Evolutionary conservation across 1,140 invertebrate genomes (phyloP).

Genomic region (Xylocopa sonorina): DNA sequence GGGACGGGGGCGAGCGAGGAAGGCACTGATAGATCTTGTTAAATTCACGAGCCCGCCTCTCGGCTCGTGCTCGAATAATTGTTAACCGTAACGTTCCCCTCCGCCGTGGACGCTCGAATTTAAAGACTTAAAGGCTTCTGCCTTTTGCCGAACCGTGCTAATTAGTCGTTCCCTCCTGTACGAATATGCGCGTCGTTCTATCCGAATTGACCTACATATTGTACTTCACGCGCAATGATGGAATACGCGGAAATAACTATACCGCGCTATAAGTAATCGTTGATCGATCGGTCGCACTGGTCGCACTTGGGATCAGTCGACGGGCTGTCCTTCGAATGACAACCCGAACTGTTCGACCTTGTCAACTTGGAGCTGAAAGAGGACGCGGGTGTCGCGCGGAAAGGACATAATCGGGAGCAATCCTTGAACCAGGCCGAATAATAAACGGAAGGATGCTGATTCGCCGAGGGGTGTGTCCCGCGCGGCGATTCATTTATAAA

Average conservation of each 20-base stretch:
- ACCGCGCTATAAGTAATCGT: no score
- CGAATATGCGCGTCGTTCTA: not conserved
- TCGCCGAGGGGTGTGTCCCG: constrained; percentile 66
- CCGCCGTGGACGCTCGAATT: constrained; percentile 69
- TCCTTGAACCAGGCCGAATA: constrained; percentile 56
- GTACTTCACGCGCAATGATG: no score
- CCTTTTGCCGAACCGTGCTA: constrained; percentile 65
- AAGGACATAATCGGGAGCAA: constrained; percentile 36
- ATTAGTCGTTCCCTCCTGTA: constrained; percentile 62
- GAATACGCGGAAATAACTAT: no score
- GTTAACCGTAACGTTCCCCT: constrained; percentile 71
- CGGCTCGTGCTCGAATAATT: constrained; percentile 74
- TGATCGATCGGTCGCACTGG: no score
- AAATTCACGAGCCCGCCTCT: constrained; percentile 74
- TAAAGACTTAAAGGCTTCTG: constrained; percentile 74
- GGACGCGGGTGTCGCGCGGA: constrained; percentile 1
- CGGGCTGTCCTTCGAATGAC: not conserved
- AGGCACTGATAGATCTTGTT: constrained; percentile 74
- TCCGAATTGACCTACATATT: constrained; percentile 55
- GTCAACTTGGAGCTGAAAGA: not conserved
- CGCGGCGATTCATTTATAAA: constrained; percentile 72
- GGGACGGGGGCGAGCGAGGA: constrained; percentile 39
- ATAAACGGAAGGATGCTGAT: constrained; percentile 64
- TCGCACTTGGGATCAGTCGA: no score
- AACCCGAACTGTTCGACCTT: not conserved